These are phyloP conservation scores for Neoseiulus cucumeris DNA, from an alignment of 1,140 invertebrate species.

Conservation along the genomic window DNA sequence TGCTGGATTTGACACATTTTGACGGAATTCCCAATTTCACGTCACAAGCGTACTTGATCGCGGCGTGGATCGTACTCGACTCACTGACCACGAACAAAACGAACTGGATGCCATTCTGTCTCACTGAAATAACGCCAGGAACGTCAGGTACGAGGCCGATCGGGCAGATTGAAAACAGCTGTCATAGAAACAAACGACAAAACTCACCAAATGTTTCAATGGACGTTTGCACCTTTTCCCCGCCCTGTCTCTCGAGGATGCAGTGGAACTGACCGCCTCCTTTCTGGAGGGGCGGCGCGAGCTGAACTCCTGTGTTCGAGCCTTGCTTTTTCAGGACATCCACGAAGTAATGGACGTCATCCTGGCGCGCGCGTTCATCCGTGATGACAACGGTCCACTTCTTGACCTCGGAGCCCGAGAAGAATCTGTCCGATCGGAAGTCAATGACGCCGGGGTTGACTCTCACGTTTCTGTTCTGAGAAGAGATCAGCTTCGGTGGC, in stretches of 20 bases:
- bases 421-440: not conserved
- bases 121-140: not conserved
- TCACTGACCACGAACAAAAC: not conserved
- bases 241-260: not conserved
- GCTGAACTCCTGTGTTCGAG: not conserved
- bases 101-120: not conserved
- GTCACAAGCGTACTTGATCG: not conserved
- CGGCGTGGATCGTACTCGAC: not conserved
- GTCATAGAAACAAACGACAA: too few species aligned
- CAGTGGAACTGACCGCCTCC: not conserved
- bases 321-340: not conserved
- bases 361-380: not conserved
- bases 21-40: not conserved
- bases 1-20: not conserved
- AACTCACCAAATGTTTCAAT: not conserved
- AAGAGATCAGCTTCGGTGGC: too few species aligned
- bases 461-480: not conserved
- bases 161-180: too few species aligned
- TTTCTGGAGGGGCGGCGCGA: not conserved
- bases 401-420: not conserved
- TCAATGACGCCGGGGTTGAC: slow-evolving; percentile 1
- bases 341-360: not conserved
- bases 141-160: too few species aligned
- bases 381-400: not conserved
- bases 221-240: not conserved